Evolutionary conservation across 2,113 vertebrate species (phyloP), one percentile per base, ranked within the genome.

Genomic region (Scolopax mira): DNA sequence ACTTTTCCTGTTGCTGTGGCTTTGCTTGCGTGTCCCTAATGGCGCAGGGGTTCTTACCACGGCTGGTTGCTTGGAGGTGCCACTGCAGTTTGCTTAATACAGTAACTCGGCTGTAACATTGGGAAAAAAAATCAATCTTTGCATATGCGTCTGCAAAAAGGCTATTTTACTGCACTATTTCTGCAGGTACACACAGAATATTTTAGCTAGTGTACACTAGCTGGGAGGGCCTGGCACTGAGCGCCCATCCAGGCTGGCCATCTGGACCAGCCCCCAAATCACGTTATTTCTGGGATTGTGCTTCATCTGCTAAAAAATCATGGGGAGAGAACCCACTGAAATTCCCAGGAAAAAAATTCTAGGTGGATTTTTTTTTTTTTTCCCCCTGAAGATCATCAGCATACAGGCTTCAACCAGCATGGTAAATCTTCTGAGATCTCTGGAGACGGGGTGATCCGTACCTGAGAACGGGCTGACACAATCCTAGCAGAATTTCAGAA

Each of bases 21-120:
- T 96, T 90, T 95, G 94, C 95, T 94, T 97, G 44, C 88, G 70
- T 96, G 92, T 93, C 93, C 65, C 72, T 94, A 65, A 91, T 89
- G 82, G 54, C 97, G 54, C 73, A 61, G 83, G 61, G 95, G 94
- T 95, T 87, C 81, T 69, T 94, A 41, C 55, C 44, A 10, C 18
- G 88, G 62, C 80, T 96, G 89, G 55, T 79, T 94, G 94, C 93
- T 95, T 97, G 73, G 69, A 97, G 94, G 93, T 71, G 70, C 65
- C 48, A 75, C 78, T 92, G 79, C 71, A 73, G 33, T 96, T 61
- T 94, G 72, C 42, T 96, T 95, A 94, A 89, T 98, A 35, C 89
- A 96, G 52, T 96, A 96, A 94, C 78, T 95, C 94, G 39, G 93
- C 90, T 49, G 73, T 89, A 94, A 96, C 81, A 37, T 72, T 83